Evolutionary conservation across 2,888 invertebrate genomes (phyloP).

Genomic region (Apodemia duryi): DNA sequence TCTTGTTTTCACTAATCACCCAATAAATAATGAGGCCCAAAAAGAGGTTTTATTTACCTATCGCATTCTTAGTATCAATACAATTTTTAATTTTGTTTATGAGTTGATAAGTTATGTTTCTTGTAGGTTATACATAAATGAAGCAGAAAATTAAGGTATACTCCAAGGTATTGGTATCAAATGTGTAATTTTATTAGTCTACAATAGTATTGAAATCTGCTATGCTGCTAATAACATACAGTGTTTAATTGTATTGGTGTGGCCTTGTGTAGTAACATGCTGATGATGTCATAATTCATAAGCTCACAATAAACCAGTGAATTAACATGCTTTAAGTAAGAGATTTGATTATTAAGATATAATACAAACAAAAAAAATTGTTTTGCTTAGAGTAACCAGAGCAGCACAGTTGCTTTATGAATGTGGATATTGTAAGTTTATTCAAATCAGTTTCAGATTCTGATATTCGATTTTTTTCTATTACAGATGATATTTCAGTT

Average conservation of each 20-base stretch:
- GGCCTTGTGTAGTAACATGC: slow-evolving; percentile 35
- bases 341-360: background rate
- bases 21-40: background rate
- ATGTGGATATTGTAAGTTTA: background rate
- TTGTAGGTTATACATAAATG: slow-evolving; percentile 55
- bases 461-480: background rate
- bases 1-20: background rate
- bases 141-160: slow-evolving; percentile 58
- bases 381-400: background rate
- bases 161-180: slow-evolving; percentile 50
- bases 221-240: slow-evolving; percentile 6
- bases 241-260: slow-evolving; percentile 26
- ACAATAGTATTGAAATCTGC: slow-evolving; percentile 3
- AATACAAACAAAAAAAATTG: background rate
- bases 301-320: slow-evolving; percentile 20
- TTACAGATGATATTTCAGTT: slow-evolving; percentile 81
- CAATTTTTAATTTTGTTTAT: too few species aligned
- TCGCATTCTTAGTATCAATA: too few species aligned
- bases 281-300: slow-evolving; percentile 36
- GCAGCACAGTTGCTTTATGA: background rate
- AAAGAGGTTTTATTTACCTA: background rate
- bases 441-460: background rate
- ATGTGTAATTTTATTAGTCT: background rate
- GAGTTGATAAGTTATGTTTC: background rate
- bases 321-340: background rate